Evolutionary conservation across 2,888 invertebrate genomes (phyloP), one percentile per base, ranked within the genome.

Genomic region (Neoascia interrupta): DNA sequence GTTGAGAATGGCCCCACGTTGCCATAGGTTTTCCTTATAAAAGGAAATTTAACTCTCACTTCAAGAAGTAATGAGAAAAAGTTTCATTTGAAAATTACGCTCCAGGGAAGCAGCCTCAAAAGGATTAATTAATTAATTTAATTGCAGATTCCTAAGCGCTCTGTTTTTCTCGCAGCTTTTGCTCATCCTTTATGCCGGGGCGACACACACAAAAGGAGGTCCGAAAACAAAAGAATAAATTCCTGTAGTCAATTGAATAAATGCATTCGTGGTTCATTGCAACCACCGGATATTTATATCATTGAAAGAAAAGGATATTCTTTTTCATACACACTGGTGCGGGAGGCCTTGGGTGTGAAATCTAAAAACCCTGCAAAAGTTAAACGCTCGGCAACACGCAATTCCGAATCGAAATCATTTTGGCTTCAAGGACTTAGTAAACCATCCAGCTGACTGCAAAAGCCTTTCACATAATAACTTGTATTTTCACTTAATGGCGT

Each of bases 401-500:
- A 60, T 47, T 70, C 53, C 45, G 26, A 16, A 69, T 15, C 61
- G 15, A 47, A 56, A 56, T 56, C 49, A 39, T 58, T 64, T 49
- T 56, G 56, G 43, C 43, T 45, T 0, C 0, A 45, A 28, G n/a
- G 4, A 41, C 16, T 5, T 47, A 15, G 6, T 0, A 10, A n/a
- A 11, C 39, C 26, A 49, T 19, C 10, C 16, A 16, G 31, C 41
- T 28, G 11, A 49, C 49, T 39, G 41, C 51, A 18, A 53, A 64
- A 23, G 51, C 39, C 76, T 58, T 45, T 70, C 76, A 70, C 64
- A 66, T 60, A 76, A 70, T 70, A 70, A 76, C 58, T 76, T 76
- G 76, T 76, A 66, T 76, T 76, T 76, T 70, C 70, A 39, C 76
- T 70, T 76, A 76, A 76, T 76, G 64, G 76, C 70, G 53, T 76